These are phyloP conservation scores for Zaprionus inermis DNA, from an alignment of 1,140 invertebrate genomes.

Conservation along the genomic window DNA sequence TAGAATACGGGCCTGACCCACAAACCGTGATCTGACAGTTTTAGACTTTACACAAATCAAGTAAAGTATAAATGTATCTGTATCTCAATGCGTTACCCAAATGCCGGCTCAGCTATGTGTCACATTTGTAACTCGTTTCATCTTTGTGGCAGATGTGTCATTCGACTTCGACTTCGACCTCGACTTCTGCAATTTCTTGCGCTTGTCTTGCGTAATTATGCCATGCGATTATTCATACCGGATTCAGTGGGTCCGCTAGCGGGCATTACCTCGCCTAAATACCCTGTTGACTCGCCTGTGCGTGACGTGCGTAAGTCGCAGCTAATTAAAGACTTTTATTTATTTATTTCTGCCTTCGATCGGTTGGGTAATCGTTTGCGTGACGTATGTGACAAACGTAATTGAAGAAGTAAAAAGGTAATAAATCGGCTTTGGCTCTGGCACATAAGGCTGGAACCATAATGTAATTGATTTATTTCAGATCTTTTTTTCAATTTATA, in stretches of 20 bases:
- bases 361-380: constrained; percentile 12
- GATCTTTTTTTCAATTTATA: too few relatives aligned
- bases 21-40: constrained; percentile 26
- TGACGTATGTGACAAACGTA: constrained; percentile 3
- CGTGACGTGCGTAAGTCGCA: constrained; percentile 68
- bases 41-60: constrained; percentile 24
- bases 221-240: constrained; percentile 69
- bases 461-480: too few relatives aligned
- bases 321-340: constrained; percentile 53
- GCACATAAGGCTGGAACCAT: too few relatives aligned
- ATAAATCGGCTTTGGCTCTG: too few relatives aligned
- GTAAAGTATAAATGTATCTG: neutral
- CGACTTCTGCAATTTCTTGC: constrained; percentile 12
- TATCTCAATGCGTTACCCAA: neutral
- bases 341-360: constrained; percentile 24
- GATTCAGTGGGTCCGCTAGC: constrained; percentile 44
- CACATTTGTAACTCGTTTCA: constrained; percentile 8
- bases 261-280: constrained; percentile 39
- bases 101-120: constrained; percentile 10
- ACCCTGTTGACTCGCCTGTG: constrained; percentile 28
- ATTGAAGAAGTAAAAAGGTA: neutral
- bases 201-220: constrained; percentile 52
- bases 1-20: constrained; percentile 38
- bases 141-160: constrained; percentile 50
- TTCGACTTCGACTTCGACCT: constrained; percentile 14